Base-by-base conservation (phyloP, 2,797 vertebrate species). In the Trachurus trachurus region DNA sequence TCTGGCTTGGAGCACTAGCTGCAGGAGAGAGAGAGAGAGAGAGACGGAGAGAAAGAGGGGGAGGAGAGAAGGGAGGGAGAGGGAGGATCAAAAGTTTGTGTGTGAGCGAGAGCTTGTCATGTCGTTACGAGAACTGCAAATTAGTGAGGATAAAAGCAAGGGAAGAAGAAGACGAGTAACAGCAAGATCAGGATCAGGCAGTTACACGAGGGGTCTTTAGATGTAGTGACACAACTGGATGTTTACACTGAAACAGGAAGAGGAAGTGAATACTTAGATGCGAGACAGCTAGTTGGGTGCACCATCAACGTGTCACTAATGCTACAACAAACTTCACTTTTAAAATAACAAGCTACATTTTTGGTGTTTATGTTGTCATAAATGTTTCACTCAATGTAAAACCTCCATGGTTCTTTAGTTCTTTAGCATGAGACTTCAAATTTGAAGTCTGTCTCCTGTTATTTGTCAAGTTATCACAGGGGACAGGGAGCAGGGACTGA, bases 201-300 rank as follows among this genome's bases (percentile, higher is more conserved):
- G 60, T 52, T 52, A 83, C 59, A 73, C 21, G 29, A 78, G 17
- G 13, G 52, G 21, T 40, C 5, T 47, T 77, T 2, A 53, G 71
- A 69, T 50, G 52, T 39, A 17, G 56, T 22, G 50, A 19, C 49
- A 47, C 31, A 44, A 71, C 6, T 77, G 67, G 29, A 72, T 91
- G 86, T 91, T 89, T 90, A 91, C 47, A 63, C 72, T 77, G 15
- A 86, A 87, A 86, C 87, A 74, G 87, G 91, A 93, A 90, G 81
- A 87, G 91, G 89, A 91, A 92, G 81, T 79, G 56, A 11, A 73
- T 16, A 70, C 57, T 87, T 80, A 74, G 61, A 68, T 29, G 19
- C 66, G 49, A 52, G 54, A 37, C 57, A 34, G 73, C 9, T 56
- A n/a, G 37, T 13, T 45, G 13, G 26, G 49, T 61, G 52, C 50